Evolutionary conservation across 1,140 invertebrate genomes (phyloP), one percentile per base, ranked within the genome.

Genomic region (Subanguina moxae): DNA sequence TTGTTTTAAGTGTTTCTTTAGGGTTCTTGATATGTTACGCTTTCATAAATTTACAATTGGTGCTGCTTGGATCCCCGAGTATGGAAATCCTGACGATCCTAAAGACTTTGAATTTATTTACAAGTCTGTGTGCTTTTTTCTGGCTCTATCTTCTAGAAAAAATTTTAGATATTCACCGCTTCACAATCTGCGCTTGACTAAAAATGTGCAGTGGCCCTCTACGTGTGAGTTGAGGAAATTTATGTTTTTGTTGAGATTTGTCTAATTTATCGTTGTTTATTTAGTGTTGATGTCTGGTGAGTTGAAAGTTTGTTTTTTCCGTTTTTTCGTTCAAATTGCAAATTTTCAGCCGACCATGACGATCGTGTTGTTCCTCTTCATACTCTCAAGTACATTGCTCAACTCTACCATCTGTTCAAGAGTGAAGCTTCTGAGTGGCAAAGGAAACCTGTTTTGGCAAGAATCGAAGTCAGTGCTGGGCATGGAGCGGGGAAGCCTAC

Each of bases 41-140:
- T 98, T 93, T 85, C 92, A 97, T 84, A 96, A 96, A 84, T 98
- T 97, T 82, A 98, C 94, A 0, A 94, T 97, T 82, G 95, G 94
- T 0, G 90, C 92, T 84, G 91, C 92, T 30, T 98, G 95, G 95
- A 89, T 89, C 38, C 91, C 92, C 0, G 95, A 99, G 85, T 99
- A 90, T 85, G 95, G 95, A 17, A 90, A 88, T 84, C 89, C 93
- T 1, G 92, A 94, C 72, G 88, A 93, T 68, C 85, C 88, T 72
- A 88, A 91, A 48, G 89, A 96, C 72, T 97, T 97, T 82, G 86
- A 91, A 21, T 91, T 90, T 85, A 83, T 97, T 11, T 86, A 89
- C 28, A 93, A 92, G 84, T 94, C 81, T 78, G 80, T 64, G 21
- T 59, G 9, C 38, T 45, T 48, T 17, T 38, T 67, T 11, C 48